phyloP scores from a whole-genome alignment of 2,113 vertebrate genomes.

The Hippocampus guttulatus region DNA sequence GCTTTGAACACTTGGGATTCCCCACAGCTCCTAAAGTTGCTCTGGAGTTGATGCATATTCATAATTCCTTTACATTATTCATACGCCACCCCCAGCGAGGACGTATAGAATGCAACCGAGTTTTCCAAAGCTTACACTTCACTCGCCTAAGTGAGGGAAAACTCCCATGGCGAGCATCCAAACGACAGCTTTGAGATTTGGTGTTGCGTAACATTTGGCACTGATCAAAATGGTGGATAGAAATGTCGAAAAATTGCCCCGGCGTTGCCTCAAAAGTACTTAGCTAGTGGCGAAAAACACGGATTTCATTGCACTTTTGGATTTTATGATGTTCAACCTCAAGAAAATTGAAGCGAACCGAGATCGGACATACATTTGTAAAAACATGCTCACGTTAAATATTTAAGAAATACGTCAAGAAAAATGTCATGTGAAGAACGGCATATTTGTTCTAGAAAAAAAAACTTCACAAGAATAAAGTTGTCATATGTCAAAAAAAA shows the following conservation, averaged over 20 bases:
- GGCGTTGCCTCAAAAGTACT: not conserved
- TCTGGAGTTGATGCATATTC: conserved; percentile 30
- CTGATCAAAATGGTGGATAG: not conserved
- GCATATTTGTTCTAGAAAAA: too few relatives aligned
- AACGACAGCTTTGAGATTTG: conserved; percentile 3
- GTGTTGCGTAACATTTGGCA: conserved; percentile 46
- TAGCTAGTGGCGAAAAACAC: too few relatives aligned
- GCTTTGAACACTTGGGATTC: conserved; percentile 10
- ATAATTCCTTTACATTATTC: conserved; percentile 38
- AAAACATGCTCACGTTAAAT: too few relatives aligned
- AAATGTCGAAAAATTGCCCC: not conserved
- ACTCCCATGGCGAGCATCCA: not conserved
- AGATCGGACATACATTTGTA: too few relatives aligned
- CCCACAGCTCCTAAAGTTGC: conserved; percentile 4
- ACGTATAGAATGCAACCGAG: conserved; percentile 10
- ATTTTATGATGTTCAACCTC: too few relatives aligned
- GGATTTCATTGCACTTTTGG: too few relatives aligned
- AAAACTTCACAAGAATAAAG: too few relatives aligned
- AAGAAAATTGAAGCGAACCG: too few relatives aligned
- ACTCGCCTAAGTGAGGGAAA: not conserved
- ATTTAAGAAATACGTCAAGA: too few relatives aligned
- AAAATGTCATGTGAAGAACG: too few relatives aligned
- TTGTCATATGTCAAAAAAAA: too few relatives aligned
- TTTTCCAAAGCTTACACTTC: not conserved
- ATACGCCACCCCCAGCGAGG: conserved; percentile 10